These are phyloP conservation scores for Elysia crispata DNA, from an alignment of 2,888 invertebrate species.

Conservation along the genomic window DNA sequence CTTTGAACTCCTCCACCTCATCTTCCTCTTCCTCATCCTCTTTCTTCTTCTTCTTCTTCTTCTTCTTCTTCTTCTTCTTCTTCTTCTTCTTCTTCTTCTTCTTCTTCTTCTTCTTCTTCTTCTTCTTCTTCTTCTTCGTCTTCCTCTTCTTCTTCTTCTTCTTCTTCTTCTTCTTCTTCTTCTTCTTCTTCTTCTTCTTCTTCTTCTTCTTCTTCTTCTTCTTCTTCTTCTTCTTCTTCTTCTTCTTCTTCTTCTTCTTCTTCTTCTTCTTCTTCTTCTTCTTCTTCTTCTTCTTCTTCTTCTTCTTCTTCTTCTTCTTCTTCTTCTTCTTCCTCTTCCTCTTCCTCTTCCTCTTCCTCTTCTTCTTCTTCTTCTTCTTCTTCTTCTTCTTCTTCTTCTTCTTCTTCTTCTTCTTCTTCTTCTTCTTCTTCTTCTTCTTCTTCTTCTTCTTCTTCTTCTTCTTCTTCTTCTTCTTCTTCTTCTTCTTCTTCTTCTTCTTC, in stretches of 20 bases:
- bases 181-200: not conserved
- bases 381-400: conserved; percentile 5
- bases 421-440: not conserved
- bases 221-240: conserved; percentile 15
- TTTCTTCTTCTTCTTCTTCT: too few relatives aligned
- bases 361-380: conserved; percentile 14
- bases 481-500: not conserved
- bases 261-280: not conserved
- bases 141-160: conserved; percentile 19
- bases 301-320: conserved; percentile 11
- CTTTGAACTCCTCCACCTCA: too few relatives aligned
- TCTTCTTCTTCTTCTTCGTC: too few relatives aligned
- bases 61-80: conserved; percentile 3
- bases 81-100: conserved; percentile 6
- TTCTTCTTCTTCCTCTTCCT: not conserved
- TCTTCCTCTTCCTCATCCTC: too few relatives aligned
- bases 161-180: not conserved
- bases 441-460: conserved; percentile 14
- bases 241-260: not conserved
- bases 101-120: not conserved
- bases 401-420: not conserved
- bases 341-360: too few relatives aligned
- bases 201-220: not conserved
- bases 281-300: not conserved
- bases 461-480: not conserved